Percentiles rank a stretch among this genome's conserved stretches.
These are phyloP conservation scores for Drosophila neonasuta DNA, from an alignment of 2,888 invertebrate genomes.

Conservation along the genomic window DNA sequence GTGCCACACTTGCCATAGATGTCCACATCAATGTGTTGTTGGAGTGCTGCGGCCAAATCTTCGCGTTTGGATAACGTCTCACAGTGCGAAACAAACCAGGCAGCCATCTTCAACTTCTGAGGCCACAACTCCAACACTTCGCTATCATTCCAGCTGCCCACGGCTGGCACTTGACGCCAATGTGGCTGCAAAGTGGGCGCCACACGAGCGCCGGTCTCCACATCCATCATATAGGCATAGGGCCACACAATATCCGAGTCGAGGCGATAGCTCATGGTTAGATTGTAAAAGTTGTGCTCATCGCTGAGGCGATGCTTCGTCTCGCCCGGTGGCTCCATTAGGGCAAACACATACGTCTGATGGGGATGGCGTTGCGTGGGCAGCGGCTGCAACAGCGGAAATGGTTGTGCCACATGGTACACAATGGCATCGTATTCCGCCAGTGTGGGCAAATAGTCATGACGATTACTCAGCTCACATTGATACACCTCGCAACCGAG, in stretches of 20 bases:
- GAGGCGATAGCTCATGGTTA: constrained; percentile 84
- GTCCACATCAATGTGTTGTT: constrained; percentile 84
- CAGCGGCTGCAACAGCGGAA: constrained; percentile 73
- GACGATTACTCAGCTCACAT: constrained; percentile 83
- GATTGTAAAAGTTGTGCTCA: constrained; percentile 83
- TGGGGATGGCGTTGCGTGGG: constrained; percentile 79
- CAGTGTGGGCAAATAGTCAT: constrained; percentile 70
- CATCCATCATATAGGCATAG: constrained; percentile 80
- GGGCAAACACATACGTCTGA: constrained; percentile 84
- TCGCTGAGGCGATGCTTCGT: constrained; percentile 78
- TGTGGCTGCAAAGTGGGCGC: constrained; percentile 69
- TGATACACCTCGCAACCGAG: constrained; percentile 80
- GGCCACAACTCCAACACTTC: constrained; percentile 52
- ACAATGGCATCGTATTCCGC: constrained; percentile 83
- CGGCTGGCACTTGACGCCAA: constrained; percentile 69
- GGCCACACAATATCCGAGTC: constrained; percentile 83
- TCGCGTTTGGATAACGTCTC: constrained; percentile 82
- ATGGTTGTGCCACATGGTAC: constrained; percentile 83
- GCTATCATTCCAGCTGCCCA: constrained; percentile 56
- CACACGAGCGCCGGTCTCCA: constrained; percentile 61
- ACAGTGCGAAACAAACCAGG: constrained; percentile 85
- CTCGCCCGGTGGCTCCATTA: constrained; percentile 82
- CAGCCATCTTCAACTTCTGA: constrained; percentile 83
- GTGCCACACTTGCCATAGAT: constrained; percentile 86
- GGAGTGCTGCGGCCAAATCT: constrained; percentile 82